Evolutionary conservation across 2,113 vertebrate species (phyloP), one percentile per base, ranked within the genome.

Genomic region (Mormyrus lacerda): DNA sequence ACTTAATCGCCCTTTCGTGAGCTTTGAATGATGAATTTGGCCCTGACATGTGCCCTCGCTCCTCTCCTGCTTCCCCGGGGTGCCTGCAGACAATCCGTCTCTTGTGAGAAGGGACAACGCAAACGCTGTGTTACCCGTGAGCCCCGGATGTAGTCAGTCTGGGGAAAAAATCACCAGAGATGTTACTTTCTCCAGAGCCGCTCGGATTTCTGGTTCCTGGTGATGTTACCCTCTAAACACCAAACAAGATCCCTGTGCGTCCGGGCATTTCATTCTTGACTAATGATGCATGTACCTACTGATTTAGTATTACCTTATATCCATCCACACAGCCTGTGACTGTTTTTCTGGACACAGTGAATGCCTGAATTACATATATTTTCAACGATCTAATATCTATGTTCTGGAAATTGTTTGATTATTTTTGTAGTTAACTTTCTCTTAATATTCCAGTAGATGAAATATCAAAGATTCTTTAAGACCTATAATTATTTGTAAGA

Each of bases 51-150:
- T 27, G 19, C 76, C 50, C 88, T 53, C 19, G 1, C 42, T 27
- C n/a, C 82, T 21, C 13, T 48, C 8, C 39, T 51, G 11, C 76
- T 45, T 83, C 53, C 53, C 79, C 79, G 27, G 3, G 65, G 69
- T 8, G 21, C 4, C 35, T 31, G 47, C 50, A 53, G 17, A 89
- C 88, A 89, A 82, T 83, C 31, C 48, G 19, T 39, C 31, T 27
- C 31, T 82, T 82, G 88, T 89, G 50, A 76, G 50, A 21, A n/a
- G 8, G 69, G 50, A 89, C 48, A 82, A 83, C 50, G n/a, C 69
- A 83, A 48, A 48, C 15, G 50, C 69, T 31, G 69, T 83, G 73
- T 89, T 50, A 10, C 31, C 47, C 17, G 27, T 89, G 73, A 51
- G 35, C 19, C 42, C 21, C 48, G 48, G 69, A 51, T 27, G n/a